These are phyloP conservation scores for Scaptomyza parva DNA, from an alignment of 2,888 invertebrate species.

Conservation along the genomic window DNA sequence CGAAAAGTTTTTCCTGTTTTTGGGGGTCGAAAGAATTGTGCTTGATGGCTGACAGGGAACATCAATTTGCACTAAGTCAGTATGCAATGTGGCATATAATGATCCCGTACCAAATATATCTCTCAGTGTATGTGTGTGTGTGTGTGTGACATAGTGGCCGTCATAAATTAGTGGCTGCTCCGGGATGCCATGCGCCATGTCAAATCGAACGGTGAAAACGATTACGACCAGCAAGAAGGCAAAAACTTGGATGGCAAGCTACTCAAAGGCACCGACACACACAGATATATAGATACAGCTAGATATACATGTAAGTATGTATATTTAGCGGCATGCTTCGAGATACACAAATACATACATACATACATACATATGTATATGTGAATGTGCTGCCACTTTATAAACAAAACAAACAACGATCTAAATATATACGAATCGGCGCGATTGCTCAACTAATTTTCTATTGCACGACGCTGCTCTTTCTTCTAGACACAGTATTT, in stretches of 20 bases:
- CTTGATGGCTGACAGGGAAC: constrained; percentile 57
- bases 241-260: constrained; percentile 48
- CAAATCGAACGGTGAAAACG: constrained; percentile 71
- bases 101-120: constrained; percentile 8
- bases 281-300: constrained; percentile 21
- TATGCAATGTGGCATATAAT: constrained; percentile 36
- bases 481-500: constrained; percentile 7
- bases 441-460: constrained; percentile 79
- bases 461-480: constrained; percentile 69
- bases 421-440: constrained; percentile 76
- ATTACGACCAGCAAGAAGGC: constrained; percentile 63
- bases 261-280: constrained; percentile 26
- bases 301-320: constrained; percentile 16
- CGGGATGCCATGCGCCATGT: constrained; percentile 61
- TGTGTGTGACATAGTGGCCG: constrained; percentile 35
- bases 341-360: constrained; percentile 22
- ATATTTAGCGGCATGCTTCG: constrained; percentile 19
- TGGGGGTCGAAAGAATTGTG: constrained; percentile 17
- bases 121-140: constrained; percentile 5
- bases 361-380: background rate
- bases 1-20: constrained; percentile 15
- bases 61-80: constrained; percentile 67
- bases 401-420: constrained; percentile 78
- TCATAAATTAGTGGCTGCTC: constrained; percentile 67
- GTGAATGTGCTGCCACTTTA: constrained; percentile 68